Base-by-base conservation (phyloP, 2,888 invertebrate genomes). In the Cheilosia urbana region DNA sequence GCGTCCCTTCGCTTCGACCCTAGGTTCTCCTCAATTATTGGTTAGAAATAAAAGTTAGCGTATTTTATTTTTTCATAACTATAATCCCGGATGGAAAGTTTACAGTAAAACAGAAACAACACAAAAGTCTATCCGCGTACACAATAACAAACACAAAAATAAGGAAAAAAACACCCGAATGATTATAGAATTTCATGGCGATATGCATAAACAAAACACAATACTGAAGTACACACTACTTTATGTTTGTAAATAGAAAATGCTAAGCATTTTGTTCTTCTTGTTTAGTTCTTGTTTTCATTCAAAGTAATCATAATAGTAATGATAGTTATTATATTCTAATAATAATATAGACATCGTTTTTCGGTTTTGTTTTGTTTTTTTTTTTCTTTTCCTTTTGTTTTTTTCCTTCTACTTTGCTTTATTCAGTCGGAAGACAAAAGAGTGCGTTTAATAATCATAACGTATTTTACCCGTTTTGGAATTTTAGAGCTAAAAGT, bases 241-340 rank as follows among this genome's bases (percentile, higher is more conserved):
- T 47, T 47, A 66, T 77, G 58, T 78, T 75, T 84, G 75, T 80
- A 80, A 60, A 84, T 84, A 84, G 75, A 71, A 76, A 84, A 84
- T 84, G 84, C 84, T 66, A 71, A 80, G 84, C 84, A 84, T 84
- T 79, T 66, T 75, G 60, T 79, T 79, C 40, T 58, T 57, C 66
- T 72, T 66, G 37, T 84, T 84, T 79, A 75, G 40, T 53, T 75
- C 53, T 75, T 76, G 45, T 62, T 62, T 76, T 58, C 62, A 51
- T 55, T 75, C 19, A 66, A 57, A 66, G 53, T 58, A 60, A 62
- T 51, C 57, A 68, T 45, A 63, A 68, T 73, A 47, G 57, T 73
- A 73, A 72, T 49, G 49, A 57, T 73, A 78, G 73, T 73, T 63
- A 66, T 17, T 58, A 58, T 60, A 37, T 37, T 37, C 37, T 37